phyloP scores from a whole-genome alignment of 2,113 vertebrate genomes.

The Callorhinus ursinus region DNA sequence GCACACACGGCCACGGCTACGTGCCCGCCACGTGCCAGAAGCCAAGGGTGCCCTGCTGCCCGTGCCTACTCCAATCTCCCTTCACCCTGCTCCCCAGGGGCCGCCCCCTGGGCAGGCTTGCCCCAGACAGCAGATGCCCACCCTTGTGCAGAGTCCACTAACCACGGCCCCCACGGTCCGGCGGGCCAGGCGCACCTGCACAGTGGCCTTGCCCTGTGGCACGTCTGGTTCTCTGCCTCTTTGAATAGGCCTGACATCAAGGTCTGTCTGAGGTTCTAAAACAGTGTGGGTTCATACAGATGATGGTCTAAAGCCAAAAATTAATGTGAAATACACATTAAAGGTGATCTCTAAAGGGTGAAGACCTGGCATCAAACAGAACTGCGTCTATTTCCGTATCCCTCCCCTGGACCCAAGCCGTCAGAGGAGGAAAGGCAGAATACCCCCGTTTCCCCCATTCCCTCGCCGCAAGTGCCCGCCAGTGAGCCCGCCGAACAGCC shows the following conservation, averaged over 20 bases:
- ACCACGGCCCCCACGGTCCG: rapidly evolving
- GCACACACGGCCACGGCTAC: not conserved
- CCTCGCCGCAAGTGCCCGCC: not conserved
- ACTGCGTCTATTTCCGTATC: rapidly evolving
- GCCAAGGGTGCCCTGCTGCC: not conserved
- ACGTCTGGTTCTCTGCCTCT: not conserved
- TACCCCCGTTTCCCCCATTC: rapidly evolving
- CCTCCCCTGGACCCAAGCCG: rapidly evolving
- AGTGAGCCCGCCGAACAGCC: rapidly evolving
- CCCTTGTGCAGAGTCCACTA: not conserved
- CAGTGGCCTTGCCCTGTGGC: rapidly evolving
- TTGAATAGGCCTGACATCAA: not conserved
- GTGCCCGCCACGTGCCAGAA: not conserved
- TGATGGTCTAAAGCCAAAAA: not conserved
- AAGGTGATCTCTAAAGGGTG: not conserved
- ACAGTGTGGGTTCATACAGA: not conserved
- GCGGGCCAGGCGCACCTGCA: not conserved
- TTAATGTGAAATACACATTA: not conserved
- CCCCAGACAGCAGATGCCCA: too few relatives aligned
- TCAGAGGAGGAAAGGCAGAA: not conserved
- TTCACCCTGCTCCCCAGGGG: not conserved
- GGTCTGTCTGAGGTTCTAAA: not conserved
- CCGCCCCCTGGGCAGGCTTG: too few relatives aligned
- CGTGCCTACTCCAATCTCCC: not conserved
- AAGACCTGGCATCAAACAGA: not conserved